Percentiles rank a stretch among this genome's conserved stretches.
Conservation (phyloP, 2,888 invertebrate species). For the Ligdia adustata region DNA sequence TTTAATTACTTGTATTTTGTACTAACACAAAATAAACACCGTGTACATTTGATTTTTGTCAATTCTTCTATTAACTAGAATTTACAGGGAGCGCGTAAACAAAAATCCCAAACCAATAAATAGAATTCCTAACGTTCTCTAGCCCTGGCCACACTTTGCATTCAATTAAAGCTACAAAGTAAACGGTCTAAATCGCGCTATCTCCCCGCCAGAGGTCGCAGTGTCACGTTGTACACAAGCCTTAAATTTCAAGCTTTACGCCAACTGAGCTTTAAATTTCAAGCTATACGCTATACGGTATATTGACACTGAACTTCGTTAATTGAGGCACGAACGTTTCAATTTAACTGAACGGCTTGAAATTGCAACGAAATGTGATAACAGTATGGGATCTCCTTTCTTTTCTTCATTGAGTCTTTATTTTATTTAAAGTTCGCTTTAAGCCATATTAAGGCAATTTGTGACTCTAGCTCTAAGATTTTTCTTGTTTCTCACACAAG, state of each 20-base stretch:
- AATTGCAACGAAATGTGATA: background rate
- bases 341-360: conserved; percentile 19
- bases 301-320: conserved; percentile 23
- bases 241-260: conserved; percentile 16
- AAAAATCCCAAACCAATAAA: no score
- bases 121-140: no score
- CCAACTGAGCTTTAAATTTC: conserved; percentile 10
- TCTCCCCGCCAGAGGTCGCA: conserved; percentile 8
- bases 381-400: conserved; percentile 5
- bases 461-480: no score
- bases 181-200: conserved; percentile 10
- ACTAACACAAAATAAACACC: no score
- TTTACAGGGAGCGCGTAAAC: no score
- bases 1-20: no score
- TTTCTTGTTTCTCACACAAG: no score
- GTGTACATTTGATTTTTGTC: no score
- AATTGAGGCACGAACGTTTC: conserved; percentile 26
- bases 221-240: conserved; percentile 15
- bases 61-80: no score
- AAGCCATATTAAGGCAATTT: no score
- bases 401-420: no score
- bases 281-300: conserved; percentile 19
- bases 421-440: no score
- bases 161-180: conserved; percentile 25
- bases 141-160: conserved; percentile 11